Evolutionary conservation across 2,113 vertebrate genomes (phyloP).

Genomic region (Sciurus niger): DNA sequence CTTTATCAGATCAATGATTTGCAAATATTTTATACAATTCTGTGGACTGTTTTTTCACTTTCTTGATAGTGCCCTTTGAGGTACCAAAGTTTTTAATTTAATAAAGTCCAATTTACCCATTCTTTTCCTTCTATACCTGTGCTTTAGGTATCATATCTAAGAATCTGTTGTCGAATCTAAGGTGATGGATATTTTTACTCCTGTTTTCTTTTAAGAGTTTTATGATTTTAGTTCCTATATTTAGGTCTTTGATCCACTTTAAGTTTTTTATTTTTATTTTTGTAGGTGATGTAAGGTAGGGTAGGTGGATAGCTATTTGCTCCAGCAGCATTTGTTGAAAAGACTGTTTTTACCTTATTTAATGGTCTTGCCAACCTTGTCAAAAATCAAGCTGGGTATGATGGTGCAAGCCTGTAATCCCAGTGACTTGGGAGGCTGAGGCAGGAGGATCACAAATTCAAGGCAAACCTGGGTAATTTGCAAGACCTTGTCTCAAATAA

Average conservation of each 20-base stretch:
- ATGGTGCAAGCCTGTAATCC: not conserved
- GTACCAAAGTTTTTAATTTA: slow-evolving; percentile 11
- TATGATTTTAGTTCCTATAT: not conserved
- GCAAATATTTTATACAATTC: not conserved
- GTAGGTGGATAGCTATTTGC: not conserved
- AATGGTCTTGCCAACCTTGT: not conserved
- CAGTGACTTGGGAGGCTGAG: not conserved
- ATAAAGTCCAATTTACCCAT: not conserved
- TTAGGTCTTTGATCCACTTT: not conserved
- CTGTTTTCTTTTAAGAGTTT: not conserved
- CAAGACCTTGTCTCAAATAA: not conserved
- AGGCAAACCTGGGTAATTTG: not conserved
- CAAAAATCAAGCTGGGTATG: not conserved
- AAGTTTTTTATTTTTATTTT: not conserved
- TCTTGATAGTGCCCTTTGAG: not conserved
- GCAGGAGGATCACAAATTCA: not conserved
- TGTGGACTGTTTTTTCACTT: not conserved
- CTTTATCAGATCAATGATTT: not conserved
- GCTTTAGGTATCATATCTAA: not conserved
- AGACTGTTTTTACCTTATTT: not conserved
- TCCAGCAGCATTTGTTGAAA: not conserved
- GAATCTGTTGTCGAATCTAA: not conserved
- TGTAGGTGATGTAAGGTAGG: not conserved
- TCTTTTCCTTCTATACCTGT: not conserved
- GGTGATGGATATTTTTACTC: slow-evolving; percentile 42